Evolutionary conservation across 2,113 vertebrate genomes (phyloP).

Genomic region (Cisticola juncidis): DNA sequence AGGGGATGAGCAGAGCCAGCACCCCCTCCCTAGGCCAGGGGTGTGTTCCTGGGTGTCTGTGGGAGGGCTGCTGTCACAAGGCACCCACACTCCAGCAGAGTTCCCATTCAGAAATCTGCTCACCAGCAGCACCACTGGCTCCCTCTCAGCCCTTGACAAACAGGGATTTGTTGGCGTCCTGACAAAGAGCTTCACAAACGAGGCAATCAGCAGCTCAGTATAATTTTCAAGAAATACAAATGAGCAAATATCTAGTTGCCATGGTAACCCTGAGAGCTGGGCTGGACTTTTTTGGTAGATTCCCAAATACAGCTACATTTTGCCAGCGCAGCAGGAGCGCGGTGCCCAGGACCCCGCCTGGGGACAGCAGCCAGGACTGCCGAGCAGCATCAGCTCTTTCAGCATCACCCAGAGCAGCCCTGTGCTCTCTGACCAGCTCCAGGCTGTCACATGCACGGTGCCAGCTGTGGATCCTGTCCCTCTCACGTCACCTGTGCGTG

Average conservation of each 20-base stretch:
- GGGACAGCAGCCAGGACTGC: not conserved
- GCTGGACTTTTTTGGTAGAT: not conserved
- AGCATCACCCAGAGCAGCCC: not conserved
- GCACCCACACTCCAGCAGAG: not conserved
- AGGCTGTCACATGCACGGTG: accelerated
- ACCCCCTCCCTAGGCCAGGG: not conserved
- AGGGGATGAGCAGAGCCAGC: not conserved
- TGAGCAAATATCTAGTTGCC: constrained; percentile 24
- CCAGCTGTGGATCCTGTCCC: not conserved
- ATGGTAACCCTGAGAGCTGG: not conserved
- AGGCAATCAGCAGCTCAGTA: constrained; percentile 15
- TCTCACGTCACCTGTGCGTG: accelerated
- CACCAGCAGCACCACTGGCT: not conserved
- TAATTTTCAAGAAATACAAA: constrained; percentile 52
- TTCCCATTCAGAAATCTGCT: not conserved
- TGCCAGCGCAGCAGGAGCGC: accelerated
- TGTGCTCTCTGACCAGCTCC: not conserved
- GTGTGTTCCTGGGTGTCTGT: not conserved
- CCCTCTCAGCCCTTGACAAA: not conserved
- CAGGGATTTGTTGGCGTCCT: not conserved
- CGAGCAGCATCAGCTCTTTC: not conserved
- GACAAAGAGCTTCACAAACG: constrained; percentile 1
- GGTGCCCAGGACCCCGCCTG: accelerated
- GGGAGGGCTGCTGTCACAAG: not conserved
- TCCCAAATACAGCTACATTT: not conserved